Conservation (phyloP, 1,140 invertebrate genomes). For the Papilio machaon region DNA sequence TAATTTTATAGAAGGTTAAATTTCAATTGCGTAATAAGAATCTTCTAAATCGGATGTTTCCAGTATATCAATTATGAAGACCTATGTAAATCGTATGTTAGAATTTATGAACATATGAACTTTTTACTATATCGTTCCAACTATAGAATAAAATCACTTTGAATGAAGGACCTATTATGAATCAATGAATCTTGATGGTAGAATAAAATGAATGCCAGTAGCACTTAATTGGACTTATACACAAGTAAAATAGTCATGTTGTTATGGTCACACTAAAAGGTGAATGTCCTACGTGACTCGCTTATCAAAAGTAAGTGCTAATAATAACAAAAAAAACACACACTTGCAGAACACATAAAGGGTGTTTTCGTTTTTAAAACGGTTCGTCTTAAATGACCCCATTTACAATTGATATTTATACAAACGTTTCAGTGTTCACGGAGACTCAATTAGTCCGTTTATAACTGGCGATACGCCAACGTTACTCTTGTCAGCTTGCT, state of each 20-base stretch:
- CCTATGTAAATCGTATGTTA: background rate
- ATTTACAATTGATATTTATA: constrained; percentile 44
- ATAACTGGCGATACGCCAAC: constrained; percentile 65
- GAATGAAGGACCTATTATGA: background rate
- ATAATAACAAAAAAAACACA: background rate
- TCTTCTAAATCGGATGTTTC: background rate
- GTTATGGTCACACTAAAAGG: background rate
- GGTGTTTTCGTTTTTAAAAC: constrained; percentile 4
- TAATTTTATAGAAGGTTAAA: background rate
- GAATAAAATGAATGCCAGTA: background rate
- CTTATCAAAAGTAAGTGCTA: background rate
- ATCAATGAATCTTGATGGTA: background rate
- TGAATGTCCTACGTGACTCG: background rate
- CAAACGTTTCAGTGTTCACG: constrained; percentile 41
- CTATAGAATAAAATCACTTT: background rate
- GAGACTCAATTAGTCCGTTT: constrained; percentile 45
- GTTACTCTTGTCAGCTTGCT: constrained; percentile 55
- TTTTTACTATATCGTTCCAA: background rate
- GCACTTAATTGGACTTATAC: background rate
- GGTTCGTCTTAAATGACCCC: constrained; percentile 34
- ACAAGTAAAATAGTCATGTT: background rate
- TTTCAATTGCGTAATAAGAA: background rate
- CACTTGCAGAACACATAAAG: background rate
- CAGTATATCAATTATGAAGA: background rate
- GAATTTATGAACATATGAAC: background rate